Conservation (phyloP, 2,113 vertebrate species). For the Lasiurus cinereus region DNA sequence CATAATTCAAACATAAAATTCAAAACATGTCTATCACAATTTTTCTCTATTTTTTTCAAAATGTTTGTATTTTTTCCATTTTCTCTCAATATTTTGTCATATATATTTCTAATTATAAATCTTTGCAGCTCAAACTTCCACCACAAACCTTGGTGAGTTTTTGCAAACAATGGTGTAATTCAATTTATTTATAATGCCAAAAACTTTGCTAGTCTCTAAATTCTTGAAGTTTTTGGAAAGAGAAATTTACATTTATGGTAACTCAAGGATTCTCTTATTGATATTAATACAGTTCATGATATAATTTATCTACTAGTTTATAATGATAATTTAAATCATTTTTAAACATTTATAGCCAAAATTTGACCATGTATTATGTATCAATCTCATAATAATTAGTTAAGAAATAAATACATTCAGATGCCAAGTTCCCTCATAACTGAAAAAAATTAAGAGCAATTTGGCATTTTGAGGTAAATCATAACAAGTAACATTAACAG, state of each 20-base stretch:
- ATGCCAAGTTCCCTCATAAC: background rate
- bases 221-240: slow-evolving; percentile 10
- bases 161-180: background rate
- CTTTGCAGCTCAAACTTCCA: background rate
- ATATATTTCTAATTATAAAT: background rate
- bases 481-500: background rate
- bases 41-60: background rate
- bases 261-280: background rate
- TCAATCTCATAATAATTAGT: background rate
- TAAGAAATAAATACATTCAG: background rate
- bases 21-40: background rate
- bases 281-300: background rate
- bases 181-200: background rate
- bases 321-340: background rate
- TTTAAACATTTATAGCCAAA: background rate
- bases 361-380: background rate
- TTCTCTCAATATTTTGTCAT: background rate
- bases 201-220: background rate
- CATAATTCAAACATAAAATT: background rate
- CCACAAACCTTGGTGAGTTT: background rate
- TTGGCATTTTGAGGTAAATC: slow-evolving; percentile 23
- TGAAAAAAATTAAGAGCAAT: background rate
- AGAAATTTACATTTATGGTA: background rate
- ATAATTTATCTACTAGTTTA: slow-evolving; percentile 1
- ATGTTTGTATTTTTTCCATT: background rate